These are phyloP conservation scores for Hepsetus odoe DNA, from an alignment of 2,113 vertebrate genomes.

Conservation along the genomic window DNA sequence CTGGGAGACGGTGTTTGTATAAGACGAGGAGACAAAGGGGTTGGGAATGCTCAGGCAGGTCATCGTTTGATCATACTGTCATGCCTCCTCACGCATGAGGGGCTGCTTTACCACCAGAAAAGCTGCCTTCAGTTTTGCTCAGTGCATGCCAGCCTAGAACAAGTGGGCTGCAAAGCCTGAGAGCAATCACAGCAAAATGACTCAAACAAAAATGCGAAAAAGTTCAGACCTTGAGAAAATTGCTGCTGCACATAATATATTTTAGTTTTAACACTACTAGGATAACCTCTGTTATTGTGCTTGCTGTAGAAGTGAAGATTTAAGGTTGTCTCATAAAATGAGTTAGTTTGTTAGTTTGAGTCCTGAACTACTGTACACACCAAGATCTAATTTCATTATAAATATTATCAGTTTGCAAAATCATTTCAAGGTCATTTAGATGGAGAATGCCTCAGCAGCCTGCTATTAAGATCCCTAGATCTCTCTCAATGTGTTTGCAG, in stretches of 20 bases:
- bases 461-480: too few relatives aligned
- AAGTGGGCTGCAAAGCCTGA: conserved; percentile 23
- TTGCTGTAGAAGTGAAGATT: too few relatives aligned
- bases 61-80: conserved; percentile 48
- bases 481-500: too few relatives aligned
- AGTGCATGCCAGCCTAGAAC: conserved; percentile 4
- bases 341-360: too few relatives aligned
- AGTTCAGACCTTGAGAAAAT: neutral
- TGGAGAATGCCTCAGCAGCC: too few relatives aligned
- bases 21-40: conserved; percentile 44
- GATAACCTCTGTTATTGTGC: too few relatives aligned
- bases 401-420: too few relatives aligned
- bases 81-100: conserved; percentile 38
- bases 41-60: conserved; percentile 25
- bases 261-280: too few relatives aligned
- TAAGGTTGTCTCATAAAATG: too few relatives aligned
- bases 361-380: too few relatives aligned
- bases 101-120: conserved; percentile 23
- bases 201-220: conserved; percentile 13
- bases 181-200: conserved; percentile 24
- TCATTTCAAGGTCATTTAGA: too few relatives aligned
- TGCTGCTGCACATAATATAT: neutral
- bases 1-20: conserved; percentile 43
- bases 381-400: too few relatives aligned
- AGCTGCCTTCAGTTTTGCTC: conserved; percentile 28